Conservation (phyloP, 1,140 invertebrate species). For the Macrobrachium nipponense region DNA sequence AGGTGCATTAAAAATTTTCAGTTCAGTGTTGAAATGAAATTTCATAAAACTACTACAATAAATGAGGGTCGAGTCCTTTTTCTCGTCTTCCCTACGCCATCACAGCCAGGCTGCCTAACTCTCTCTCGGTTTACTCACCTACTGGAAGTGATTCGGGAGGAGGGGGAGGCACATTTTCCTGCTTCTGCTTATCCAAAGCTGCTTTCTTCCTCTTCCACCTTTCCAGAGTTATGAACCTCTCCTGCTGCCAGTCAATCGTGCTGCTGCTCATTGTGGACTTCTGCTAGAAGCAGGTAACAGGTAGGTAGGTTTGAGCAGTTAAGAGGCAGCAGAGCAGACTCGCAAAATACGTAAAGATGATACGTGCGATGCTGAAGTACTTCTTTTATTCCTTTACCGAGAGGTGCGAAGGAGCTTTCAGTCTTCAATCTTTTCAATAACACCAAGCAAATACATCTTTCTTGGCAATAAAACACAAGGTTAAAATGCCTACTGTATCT, state of each 20-base stretch:
- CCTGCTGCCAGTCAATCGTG: conserved; percentile 43
- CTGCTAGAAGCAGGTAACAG: not conserved
- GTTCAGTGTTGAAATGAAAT: too few relatives aligned
- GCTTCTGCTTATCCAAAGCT: conserved; percentile 32
- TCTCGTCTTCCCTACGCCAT: not conserved
- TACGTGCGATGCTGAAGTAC: too few relatives aligned
- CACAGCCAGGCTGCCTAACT: not conserved
- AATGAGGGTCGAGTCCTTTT: not conserved
- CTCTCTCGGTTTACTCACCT: not conserved
- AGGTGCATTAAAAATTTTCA: too few relatives aligned
- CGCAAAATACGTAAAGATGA: too few relatives aligned
- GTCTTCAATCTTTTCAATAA: too few relatives aligned
- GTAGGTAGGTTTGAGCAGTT: too few relatives aligned
- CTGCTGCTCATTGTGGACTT: conserved; percentile 22
- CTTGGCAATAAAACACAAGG: too few relatives aligned
- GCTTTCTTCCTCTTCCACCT: conserved; percentile 51
- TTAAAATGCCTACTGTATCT: too few relatives aligned
- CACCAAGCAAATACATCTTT: too few relatives aligned
- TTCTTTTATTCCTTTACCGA: too few relatives aligned
- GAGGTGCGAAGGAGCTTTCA: too few relatives aligned
- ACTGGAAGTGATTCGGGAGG: too few relatives aligned
- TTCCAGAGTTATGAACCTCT: conserved; percentile 37
- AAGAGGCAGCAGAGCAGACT: conserved; percentile 1
- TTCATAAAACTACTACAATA: not conserved
- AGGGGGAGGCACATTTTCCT: not conserved